Conservation (phyloP, 2,888 invertebrate species). For the Bursaphelenchus okinawaensis region DNA sequence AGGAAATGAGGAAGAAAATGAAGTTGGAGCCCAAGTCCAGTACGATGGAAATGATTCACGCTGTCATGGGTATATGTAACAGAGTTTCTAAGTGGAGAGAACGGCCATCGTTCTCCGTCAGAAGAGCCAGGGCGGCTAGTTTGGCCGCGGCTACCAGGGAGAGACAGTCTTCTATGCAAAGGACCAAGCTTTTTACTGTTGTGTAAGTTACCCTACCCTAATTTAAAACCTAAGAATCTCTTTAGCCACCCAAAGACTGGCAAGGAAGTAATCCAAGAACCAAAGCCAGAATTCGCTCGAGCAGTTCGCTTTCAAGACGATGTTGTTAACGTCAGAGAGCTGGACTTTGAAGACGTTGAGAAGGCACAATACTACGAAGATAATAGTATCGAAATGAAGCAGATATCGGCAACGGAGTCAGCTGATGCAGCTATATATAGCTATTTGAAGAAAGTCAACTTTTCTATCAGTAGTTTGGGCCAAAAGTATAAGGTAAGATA, state of each 20-base stretch:
- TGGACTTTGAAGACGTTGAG: background rate
- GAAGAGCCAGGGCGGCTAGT: slow-evolving; percentile 3
- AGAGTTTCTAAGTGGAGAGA: slow-evolving; percentile 18
- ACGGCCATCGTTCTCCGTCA: background rate
- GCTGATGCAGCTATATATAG: background rate
- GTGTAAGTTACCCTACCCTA: no score
- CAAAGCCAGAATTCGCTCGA: background rate
- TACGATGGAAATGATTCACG: slow-evolving; percentile 2
- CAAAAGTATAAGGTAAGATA: slow-evolving; percentile 6
- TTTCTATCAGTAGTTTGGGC: background rate
- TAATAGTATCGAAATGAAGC: background rate
- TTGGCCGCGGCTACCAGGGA: background rate
- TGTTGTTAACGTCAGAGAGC: background rate
- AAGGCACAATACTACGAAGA: background rate
- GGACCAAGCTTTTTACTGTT: slow-evolving; percentile 7
- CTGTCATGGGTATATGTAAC: slow-evolving; percentile 46
- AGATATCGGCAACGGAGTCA: background rate
- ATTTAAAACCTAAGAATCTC: no score
- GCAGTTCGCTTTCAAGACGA: background rate
- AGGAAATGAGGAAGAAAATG: slow-evolving; percentile 1
- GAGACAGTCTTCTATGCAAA: background rate
- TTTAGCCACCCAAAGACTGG: background rate
- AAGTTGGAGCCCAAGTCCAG: slow-evolving; percentile 2
- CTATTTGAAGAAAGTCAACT: background rate
- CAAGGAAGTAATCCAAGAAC: background rate